phyloP scores from a whole-genome alignment of 2,888 invertebrate species.

The Apamea monoglypha region DNA sequence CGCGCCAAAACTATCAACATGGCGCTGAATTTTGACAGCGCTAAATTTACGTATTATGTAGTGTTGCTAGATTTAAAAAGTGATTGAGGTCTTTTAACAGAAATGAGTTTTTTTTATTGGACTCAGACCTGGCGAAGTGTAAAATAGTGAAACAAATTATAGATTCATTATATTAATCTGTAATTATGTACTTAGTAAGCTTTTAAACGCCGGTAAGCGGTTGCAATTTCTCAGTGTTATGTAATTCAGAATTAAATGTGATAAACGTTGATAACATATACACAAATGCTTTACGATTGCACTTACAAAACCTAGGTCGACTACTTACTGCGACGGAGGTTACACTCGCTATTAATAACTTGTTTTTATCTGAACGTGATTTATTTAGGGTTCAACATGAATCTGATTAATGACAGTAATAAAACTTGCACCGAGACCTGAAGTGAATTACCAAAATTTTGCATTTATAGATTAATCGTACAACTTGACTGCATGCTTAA shows the following conservation, averaged over 20 bases:
- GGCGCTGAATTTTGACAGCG: not conserved
- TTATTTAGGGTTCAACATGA: conserved; percentile 41
- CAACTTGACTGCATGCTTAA: conserved; percentile 9
- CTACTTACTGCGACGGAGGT: conserved; percentile 45
- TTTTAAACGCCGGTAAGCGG: not conserved
- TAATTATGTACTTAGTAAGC: conserved; percentile 12
- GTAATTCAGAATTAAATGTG: conserved; percentile 38
- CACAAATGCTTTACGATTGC: conserved; percentile 46
- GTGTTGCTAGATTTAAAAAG: conserved; percentile 17
- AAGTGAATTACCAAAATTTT: not conserved
- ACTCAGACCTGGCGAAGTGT: not conserved
- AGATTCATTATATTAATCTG: conserved; percentile 1
- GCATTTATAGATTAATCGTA: not conserved
- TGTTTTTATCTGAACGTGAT: conserved; percentile 45
- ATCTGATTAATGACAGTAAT: conserved; percentile 29
- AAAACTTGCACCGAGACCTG: conserved; percentile 11
- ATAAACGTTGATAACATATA: conserved; percentile 45
- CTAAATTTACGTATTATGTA: not conserved
- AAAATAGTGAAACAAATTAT: conserved; percentile 16
- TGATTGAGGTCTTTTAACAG: not conserved
- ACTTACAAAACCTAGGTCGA: conserved; percentile 61
- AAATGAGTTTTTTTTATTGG: not conserved
- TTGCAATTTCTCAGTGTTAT: conserved; percentile 43
- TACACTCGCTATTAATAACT: conserved; percentile 51
- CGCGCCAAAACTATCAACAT: not conserved